A percentile compares a stretch with the other conserved stretches of the same genome.
phyloP scores from a whole-genome alignment of 2,113 vertebrate genomes.

The Uria lomvia region DNA sequence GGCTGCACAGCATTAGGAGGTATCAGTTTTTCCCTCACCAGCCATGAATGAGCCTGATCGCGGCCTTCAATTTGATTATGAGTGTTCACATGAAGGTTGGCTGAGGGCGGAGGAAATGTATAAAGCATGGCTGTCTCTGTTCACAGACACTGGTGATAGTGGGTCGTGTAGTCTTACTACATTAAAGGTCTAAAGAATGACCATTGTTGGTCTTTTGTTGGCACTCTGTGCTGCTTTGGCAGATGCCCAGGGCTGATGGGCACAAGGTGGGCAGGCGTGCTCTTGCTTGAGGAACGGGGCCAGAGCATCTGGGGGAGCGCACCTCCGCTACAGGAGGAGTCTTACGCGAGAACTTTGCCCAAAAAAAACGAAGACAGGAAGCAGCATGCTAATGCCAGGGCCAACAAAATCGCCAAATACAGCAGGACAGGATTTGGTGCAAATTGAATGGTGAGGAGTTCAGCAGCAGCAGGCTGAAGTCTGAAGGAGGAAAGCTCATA shows the following conservation, averaged over 20 bases:
- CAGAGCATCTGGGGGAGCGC: fast-evolving
- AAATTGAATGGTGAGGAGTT: neutral
- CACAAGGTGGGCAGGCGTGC: neutral
- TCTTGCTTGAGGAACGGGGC: neutral
- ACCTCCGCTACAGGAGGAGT: neutral
- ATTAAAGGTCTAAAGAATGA: neutral
- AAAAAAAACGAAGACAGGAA: neutral
- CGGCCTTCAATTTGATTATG: neutral
- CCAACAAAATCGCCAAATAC: neutral
- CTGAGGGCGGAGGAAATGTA: neutral
- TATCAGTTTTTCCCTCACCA: neutral
- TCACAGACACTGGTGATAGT: neutral
- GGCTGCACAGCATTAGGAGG: neutral
- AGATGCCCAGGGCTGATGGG: neutral
- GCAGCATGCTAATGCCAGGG: neutral
- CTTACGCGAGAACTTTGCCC: neutral
- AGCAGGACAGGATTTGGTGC: neutral
- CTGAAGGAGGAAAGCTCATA: neutral
- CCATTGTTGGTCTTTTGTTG: neutral
- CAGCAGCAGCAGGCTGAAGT: neutral
- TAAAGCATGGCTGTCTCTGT: neutral
- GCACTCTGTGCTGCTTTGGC: neutral
- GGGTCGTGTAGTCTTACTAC: neutral
- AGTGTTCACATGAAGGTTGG: neutral
- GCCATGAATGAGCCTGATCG: neutral